Evolutionary conservation across 2,888 invertebrate species (phyloP).

Genomic region (Lycia hirtaria): DNA sequence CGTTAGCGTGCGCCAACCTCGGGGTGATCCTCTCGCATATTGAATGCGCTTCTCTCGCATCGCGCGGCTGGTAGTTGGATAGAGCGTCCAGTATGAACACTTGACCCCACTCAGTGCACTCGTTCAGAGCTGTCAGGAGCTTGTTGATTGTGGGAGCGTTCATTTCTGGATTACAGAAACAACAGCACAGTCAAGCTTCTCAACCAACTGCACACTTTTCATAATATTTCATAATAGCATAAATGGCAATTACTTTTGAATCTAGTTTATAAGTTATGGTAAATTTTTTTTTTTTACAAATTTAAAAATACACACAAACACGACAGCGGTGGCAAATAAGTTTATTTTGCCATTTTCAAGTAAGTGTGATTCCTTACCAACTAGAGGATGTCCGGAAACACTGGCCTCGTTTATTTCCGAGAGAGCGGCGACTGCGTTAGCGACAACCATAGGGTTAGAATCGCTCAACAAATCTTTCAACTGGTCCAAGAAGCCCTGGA

Average conservation of each 20-base stretch:
- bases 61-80: constrained; percentile 98
- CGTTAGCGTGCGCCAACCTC: constrained; percentile 98
- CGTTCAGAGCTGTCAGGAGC: constrained; percentile 98
- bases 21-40: constrained; percentile 99
- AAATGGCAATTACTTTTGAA: too few relatives aligned
- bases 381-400: constrained; percentile 96
- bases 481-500: constrained; percentile 98
- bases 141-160: constrained; percentile 99
- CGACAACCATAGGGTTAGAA: constrained; percentile 99
- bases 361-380: too few relatives aligned
- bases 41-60: constrained; percentile 99
- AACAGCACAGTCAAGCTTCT: too few relatives aligned
- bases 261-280: not conserved
- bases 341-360: not conserved
- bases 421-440: constrained; percentile 99
- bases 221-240: too few relatives aligned
- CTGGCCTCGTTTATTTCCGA: constrained; percentile 99
- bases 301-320: not conserved
- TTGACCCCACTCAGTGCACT: constrained; percentile 99
- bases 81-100: constrained; percentile 99
- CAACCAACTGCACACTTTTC: too few relatives aligned
- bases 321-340: not conserved
- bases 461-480: constrained; percentile 98
- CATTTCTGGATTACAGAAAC: constrained; percentile 87
- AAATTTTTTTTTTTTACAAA: not conserved